phyloP scores from a whole-genome alignment of 2,113 vertebrate species.

The Sorex fumeus region DNA sequence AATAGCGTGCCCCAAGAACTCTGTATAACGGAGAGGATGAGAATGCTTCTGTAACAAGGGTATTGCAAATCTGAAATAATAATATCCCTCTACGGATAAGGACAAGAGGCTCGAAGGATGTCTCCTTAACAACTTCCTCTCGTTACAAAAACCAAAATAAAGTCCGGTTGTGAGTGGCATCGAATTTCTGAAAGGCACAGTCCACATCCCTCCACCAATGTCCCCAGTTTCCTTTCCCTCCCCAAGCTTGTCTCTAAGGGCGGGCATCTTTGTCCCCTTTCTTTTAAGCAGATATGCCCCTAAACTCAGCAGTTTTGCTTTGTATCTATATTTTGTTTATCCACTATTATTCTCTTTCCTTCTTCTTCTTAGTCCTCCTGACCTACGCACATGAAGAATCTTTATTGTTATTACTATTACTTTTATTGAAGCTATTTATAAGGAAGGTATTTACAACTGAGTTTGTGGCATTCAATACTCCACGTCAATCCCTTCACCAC shows the following conservation, averaged over 20 bases:
- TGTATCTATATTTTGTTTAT: neutral
- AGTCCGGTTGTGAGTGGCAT: neutral
- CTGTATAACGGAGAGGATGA: neutral
- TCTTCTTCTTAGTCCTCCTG: neutral
- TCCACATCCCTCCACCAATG: too few relatives aligned
- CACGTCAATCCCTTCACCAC: too few relatives aligned
- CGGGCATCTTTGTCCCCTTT: too few relatives aligned
- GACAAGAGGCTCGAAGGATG: neutral
- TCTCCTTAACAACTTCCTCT: neutral
- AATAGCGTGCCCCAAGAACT: neutral
- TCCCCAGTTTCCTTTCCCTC: too few relatives aligned
- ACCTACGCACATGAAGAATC: neutral
- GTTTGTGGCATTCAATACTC: too few relatives aligned
- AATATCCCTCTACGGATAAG: too few relatives aligned
- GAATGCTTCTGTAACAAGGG: neutral
- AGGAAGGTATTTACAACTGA: too few relatives aligned
- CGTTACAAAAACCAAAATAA: neutral
- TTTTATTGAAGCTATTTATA: too few relatives aligned
- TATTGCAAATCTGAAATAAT: neutral
- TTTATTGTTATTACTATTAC: neutral
- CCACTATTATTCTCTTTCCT: neutral
- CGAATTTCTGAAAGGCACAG: neutral
- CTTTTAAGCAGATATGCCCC: accelerated
- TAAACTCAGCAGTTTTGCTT: neutral
- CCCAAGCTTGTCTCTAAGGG: too few relatives aligned